Base-by-base conservation (phyloP, 2,797 vertebrate genomes). In the Menidia menidia region DNA sequence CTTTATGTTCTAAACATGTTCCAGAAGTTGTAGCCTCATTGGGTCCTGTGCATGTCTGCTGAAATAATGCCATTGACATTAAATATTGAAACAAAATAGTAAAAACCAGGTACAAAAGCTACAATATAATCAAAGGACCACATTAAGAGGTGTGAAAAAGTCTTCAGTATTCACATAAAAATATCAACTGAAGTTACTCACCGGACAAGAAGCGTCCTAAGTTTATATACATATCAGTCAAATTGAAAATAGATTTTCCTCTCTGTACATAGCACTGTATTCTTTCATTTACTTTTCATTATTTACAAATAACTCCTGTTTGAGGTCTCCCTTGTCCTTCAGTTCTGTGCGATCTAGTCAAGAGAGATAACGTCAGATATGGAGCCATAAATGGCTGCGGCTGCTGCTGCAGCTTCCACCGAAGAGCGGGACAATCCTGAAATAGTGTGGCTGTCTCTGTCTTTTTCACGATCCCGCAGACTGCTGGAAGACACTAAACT, bases 241-340 rank as follows among this genome's bases (percentile, higher is more conserved):
- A 97, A 98, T 97, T 97, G 96, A 99, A 99, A 99, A 99, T 99
- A 99, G 96, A 99, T 97, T 98, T 96, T 98, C 96, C 97, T 98
- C 97, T 99, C 97, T 99, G 97, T 99, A 99, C 97, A 98, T 95
- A 94, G 97, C 95, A 94, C 94, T 94, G 94, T 95, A 95, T 92
- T 92, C 92, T 87, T 88, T 93, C 87, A 71, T 89, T 85, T 92
- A 90, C 89, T 90, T 81, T 93, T 95, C 82, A 71, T 84, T 93
- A 87, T 93, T 90, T 93, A 96, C 93, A 97, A 96, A 94, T 90
- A 91, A 86, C 89, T 91, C 81, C 71, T 39, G 66, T 88, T 81
- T 5, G 8, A 81, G 68, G 78, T 84, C 81, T 82, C 86, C 51
- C 78, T 59, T 87, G 81, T 83, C 68, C 65, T 78, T 87, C 74